Percentiles rank a stretch among this genome's conserved stretches.
Conservation (phyloP, 2,113 vertebrate genomes). For the Urocynchramus pylzowi region DNA sequence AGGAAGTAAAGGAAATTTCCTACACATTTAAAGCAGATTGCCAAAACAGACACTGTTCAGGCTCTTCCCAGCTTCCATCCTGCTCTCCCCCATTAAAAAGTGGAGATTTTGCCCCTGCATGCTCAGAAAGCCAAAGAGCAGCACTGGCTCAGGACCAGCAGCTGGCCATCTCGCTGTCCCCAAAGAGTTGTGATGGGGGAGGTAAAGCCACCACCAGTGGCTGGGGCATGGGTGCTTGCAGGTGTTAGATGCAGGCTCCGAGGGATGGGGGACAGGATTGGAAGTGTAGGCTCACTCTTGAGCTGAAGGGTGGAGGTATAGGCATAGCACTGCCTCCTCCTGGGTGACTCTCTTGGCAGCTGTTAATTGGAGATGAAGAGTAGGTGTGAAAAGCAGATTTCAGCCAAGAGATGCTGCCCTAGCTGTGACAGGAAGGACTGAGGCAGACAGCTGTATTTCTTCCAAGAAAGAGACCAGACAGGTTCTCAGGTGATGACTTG, state of each 20-base stretch:
- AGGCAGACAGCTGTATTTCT: not conserved
- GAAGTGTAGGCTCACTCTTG: not conserved
- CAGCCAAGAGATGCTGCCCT: not conserved
- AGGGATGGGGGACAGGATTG: not conserved
- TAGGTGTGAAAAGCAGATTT: not conserved
- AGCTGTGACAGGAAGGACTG: not conserved
- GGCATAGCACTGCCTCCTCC: not conserved
- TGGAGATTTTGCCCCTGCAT: not conserved
- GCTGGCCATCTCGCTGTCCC: rapidly evolving
- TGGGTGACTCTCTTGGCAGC: not conserved
- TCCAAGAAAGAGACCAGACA: not conserved
- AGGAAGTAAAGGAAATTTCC: not conserved
- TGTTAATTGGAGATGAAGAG: not conserved
- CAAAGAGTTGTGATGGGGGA: not conserved
- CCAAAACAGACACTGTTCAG: not conserved
- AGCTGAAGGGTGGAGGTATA: not conserved
- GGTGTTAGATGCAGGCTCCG: no score
- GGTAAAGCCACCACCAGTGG: not conserved
- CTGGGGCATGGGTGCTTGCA: not conserved
- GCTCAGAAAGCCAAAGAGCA: not conserved
- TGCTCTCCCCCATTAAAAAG: not conserved
- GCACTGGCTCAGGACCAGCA: not conserved
- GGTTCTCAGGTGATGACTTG: not conserved
- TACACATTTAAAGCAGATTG: not conserved
- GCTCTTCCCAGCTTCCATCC: not conserved